Base-by-base conservation (phyloP, 2,888 invertebrate species). In the Brachyptera risi region DNA sequence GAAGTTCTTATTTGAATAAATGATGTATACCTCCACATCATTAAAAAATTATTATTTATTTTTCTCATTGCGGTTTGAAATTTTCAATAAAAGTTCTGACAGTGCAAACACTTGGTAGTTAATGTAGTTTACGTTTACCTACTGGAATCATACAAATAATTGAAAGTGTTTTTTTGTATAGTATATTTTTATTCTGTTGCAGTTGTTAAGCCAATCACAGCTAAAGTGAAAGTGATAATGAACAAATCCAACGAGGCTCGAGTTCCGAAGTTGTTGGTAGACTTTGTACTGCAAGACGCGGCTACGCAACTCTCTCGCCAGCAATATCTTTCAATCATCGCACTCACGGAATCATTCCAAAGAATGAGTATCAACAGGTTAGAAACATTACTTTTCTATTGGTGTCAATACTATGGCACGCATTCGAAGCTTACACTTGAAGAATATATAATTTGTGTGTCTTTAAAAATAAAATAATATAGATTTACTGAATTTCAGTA, bases 151-250 rank as follows among this genome's bases (percentile, higher is more conserved):
- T n/a, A n/a, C n/a, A n/a, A n/a, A n/a, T n/a, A n/a, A n/a, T n/a
- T n/a, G n/a, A n/a, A n/a, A n/a, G n/a, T n/a, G n/a, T n/a, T n/a
- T 7, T 31, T 31, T 31, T 31, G 35, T 31, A 11, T 31, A n/a
- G 9, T n/a, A 15, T 58, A 15, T 50, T 37, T 47, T 42, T 63
- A 64, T 51, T 60, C 65, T 50, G 64, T 76, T 78, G 40, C 75
- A 91, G 91, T 90, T 67, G 71, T 91, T 42, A 87, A 88, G 72
- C 91, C 90, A 1, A 85, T 89, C 66, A 85, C 88, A 0, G 83
- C 87, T 61, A 89, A 90, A 73, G 83, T 89, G 56, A 89, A 89
- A 74, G 82, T 90, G 54, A 84, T 89, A 40, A 83, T 90, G 67
- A 87, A 85, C 70, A 82, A 86, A 66, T 80, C 85, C 64, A 78